Base-by-base conservation (phyloP, 2,797 vertebrate species). In the Oryzias sinensis region DNA sequence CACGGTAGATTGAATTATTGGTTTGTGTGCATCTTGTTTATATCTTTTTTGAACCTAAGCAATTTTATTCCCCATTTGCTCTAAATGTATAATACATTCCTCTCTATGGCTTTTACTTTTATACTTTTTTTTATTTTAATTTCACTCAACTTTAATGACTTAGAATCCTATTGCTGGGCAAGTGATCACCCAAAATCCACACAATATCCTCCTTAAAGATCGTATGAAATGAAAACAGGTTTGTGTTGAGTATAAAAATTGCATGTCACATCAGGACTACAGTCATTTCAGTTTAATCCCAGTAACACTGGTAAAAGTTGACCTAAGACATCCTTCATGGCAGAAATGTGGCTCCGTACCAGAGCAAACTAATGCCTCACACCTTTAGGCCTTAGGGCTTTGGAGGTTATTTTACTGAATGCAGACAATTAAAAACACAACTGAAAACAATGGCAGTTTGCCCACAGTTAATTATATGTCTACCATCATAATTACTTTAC, bases 381-480 rank as follows among this genome's bases (percentile, higher is more conserved):
- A 82, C 79, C 79, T 86, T 86, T 76, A 64, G 43, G 65, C 69
- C 76, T 83, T 67, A 77, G 18, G 40, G 64, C 56, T 65, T 79
- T 75, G 68, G 18, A 37, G 42, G 55, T 50, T 66, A 53, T 59
- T n/a, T 5, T 43, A 55, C 43, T 47, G 72, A 73, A 68, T 60
- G 70, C 68, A 74, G 62, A 59, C 59, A 70, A 50, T 44, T 65
- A 62, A 50, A 67, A 76, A 58, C 45, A 66, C 41, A 71, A 22
- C 1, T 13, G 15, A 18, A 76, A 66, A 27, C 27, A 29, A 33
- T 9, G 29, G 8, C 8, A 9, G 7, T 33, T 33, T 33, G 8
- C 29, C 29, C 8, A 27, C 27, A 9, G 8, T 8, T 33, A 33
- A 33, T 33, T 33, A 8, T 33, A 33, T 33, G 29, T 33, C 29